phyloP scores from a whole-genome alignment of 2,888 invertebrate genomes.

The Thumatha senex region DNA sequence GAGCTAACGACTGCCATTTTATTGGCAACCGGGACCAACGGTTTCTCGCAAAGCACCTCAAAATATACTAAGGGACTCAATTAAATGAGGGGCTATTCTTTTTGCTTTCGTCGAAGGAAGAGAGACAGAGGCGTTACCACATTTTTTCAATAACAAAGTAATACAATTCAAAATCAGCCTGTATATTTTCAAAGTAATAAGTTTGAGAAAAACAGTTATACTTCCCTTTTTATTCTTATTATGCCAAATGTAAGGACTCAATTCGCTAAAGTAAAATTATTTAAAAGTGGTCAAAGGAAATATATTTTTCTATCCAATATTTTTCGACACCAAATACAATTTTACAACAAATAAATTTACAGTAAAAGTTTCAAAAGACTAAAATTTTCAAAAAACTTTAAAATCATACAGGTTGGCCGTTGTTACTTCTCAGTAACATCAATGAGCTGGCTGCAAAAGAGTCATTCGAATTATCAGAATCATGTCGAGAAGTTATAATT shows the following conservation, averaged over 20 bases:
- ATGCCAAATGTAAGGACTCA: neutral
- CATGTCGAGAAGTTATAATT: neutral
- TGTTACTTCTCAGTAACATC: constrained; percentile 12
- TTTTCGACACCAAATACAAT: neutral
- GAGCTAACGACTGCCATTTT: too few relatives aligned
- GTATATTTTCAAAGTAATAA: neutral
- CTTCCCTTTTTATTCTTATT: constrained; percentile 1
- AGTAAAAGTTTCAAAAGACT: neutral
- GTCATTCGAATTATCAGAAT: constrained; percentile 5
- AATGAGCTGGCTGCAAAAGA: constrained; percentile 15
- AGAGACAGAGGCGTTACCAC: too few relatives aligned
- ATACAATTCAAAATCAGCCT: neutral
- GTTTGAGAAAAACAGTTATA: neutral
- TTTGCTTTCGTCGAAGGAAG: too few relatives aligned
- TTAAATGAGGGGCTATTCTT: too few relatives aligned
- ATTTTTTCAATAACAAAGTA: neutral
- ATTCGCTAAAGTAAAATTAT: neutral
- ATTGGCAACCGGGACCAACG: too few relatives aligned
- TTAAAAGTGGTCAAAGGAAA: neutral
- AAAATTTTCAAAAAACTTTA: constrained; percentile 3
- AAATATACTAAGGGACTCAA: too few relatives aligned
- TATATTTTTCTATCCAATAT: neutral
- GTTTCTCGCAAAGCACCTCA: too few relatives aligned
- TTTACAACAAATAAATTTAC: neutral
- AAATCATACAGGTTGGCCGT: constrained; percentile 4